These are phyloP conservation scores for Holacanthella duospinosa DNA, from an alignment of 2,888 invertebrate genomes.

Conservation along the genomic window DNA sequence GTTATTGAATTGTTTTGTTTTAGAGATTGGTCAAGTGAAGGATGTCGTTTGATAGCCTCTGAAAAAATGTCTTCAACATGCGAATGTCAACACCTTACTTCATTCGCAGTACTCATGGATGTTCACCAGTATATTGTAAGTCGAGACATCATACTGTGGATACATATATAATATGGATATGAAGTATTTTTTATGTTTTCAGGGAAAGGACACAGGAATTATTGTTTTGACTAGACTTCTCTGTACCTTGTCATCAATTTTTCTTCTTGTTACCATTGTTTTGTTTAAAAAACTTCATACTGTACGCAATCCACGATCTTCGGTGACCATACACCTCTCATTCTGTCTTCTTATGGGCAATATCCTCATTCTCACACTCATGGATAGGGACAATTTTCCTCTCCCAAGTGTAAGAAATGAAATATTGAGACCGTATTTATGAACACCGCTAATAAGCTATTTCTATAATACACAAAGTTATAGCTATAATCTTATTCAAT, in stretches of 20 bases:
- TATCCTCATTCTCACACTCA: neutral
- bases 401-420: neutral
- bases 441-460: too few species aligned
- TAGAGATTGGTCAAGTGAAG: neutral
- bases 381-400: constrained; percentile 5
- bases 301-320: neutral
- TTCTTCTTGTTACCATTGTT: neutral
- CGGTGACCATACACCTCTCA: neutral
- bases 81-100: neutral
- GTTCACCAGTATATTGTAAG: neutral
- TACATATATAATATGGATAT: neutral
- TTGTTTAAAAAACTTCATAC: neutral
- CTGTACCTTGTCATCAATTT: neutral
- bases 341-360: neutral
- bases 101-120: constrained; percentile 5
- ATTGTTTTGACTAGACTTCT: neutral
- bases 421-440: too few species aligned
- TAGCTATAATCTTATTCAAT: too few species aligned
- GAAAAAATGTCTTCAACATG: neutral
- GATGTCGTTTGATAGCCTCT: neutral
- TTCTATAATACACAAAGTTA: too few species aligned
- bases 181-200: neutral
- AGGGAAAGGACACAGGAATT: neutral
- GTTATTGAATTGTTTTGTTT: neutral
- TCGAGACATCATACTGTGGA: neutral